Percentiles rank a stretch among this genome's conserved stretches.
phyloP scores from a whole-genome alignment of 2,888 invertebrate genomes.

The Dimorphilus gyrociliatus region DNA sequence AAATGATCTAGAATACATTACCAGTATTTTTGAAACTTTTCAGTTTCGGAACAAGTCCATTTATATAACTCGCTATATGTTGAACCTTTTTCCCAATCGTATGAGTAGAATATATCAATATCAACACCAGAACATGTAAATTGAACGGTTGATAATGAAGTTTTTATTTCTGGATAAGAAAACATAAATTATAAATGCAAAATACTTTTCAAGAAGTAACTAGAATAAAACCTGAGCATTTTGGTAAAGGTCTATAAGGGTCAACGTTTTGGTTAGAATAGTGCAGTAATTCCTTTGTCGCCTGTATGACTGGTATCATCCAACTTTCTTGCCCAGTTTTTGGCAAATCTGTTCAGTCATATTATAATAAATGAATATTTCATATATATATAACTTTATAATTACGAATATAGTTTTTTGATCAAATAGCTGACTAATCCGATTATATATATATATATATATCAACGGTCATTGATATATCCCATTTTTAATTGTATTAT shows the following conservation, averaged over 20 bases:
- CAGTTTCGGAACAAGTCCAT: no score
- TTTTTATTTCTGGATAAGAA: background rate
- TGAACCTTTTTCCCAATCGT: slow-evolving; percentile 14
- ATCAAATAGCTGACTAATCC: no score
- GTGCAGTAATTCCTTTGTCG: slow-evolving; percentile 9
- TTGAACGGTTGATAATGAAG: background rate
- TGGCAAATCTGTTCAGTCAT: slow-evolving; percentile 10
- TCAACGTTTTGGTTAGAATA: slow-evolving; percentile 9
- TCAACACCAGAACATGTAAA: no score
- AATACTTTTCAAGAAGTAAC: background rate
- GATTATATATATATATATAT: no score
- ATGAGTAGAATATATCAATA: slow-evolving; percentile 10
- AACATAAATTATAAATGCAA: background rate
- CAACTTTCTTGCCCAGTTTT: slow-evolving; percentile 7
- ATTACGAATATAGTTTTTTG: background rate
- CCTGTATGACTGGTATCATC: no score
- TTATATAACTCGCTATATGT: no score
- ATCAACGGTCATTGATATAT: background rate
- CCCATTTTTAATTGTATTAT: background rate
- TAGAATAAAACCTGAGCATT: slow-evolving; percentile 9
- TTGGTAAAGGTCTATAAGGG: slow-evolving; percentile 9
- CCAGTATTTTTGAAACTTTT: no score
- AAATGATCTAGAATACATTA: no score
- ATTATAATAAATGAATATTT: background rate
- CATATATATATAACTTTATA: background rate